Base-by-base conservation (phyloP, 2,797 vertebrate genomes). In the Sandelia bainsii region DNA sequence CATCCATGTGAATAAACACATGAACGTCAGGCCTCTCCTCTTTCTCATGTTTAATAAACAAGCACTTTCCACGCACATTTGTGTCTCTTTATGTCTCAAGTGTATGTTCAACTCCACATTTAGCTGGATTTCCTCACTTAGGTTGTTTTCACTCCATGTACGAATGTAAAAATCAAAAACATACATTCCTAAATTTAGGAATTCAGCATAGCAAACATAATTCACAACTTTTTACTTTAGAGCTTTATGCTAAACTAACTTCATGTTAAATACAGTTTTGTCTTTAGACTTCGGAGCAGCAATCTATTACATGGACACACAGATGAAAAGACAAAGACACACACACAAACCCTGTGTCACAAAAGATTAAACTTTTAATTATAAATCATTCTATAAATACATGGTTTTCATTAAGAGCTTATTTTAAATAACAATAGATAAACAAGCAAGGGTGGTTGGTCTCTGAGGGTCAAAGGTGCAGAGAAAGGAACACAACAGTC, bases 351-450 rank as follows among this genome's bases (percentile, higher is more conserved):
- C 0, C 22, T 51, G 57, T 81, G 65, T 85, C 77, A 82, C 75
- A 90, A 89, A 91, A 87, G 78, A 79, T 86, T 82, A 71, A 54
- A 91, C 72, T 51, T 91, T 91, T 87, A 90, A 84, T 86, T 83
- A 92, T 79, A 91, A 92, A 91, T 86, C 84, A 79, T 78, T 92
- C 78, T 89, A 92, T 92, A 93, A 92, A 93, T 92, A 93, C 85
- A 90, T 53, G 63, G 75, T 79, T 66, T 60, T 89, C 51, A 76
- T 83, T 89, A 79, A 60, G 61, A 88, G 87, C 16, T 5, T 39
- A 42, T 84, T 85, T 89, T 89, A 92, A 91, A 92, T 90, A 92
- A 70, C 76, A 84, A 85, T 65, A 83, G 60, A 79, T 78, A 84
- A 75, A 84, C 34, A 72, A 82, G 68, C 72, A 62, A 12, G 13